These are phyloP conservation scores for Acanthurus lineatus DNA, from an alignment of 2,797 vertebrate genomes.

Conservation along the genomic window DNA sequence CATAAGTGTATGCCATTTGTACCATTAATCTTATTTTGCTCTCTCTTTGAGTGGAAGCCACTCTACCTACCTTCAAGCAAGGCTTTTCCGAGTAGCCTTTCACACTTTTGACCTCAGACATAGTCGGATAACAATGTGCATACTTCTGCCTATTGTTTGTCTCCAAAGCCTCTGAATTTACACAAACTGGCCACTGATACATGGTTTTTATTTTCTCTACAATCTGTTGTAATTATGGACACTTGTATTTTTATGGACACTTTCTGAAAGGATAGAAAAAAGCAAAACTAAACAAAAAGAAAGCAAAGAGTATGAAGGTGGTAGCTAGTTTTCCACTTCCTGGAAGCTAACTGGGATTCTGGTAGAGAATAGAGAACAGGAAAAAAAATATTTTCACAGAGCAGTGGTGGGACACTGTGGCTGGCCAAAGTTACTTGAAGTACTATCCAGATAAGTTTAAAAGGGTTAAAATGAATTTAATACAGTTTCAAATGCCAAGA, in stretches of 20 bases:
- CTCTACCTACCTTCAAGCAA: neutral
- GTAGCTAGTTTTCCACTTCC: too few species aligned
- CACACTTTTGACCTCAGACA: neutral
- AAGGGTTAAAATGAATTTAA: constrained; percentile 44
- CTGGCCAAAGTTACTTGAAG: constrained; percentile 1
- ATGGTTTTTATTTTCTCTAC: neutral
- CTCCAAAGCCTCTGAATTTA: neutral
- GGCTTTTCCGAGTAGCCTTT: neutral
- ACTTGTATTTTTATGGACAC: too few species aligned
- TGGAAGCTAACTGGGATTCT: too few species aligned
- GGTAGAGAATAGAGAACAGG: too few species aligned
- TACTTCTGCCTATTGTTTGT: too few species aligned
- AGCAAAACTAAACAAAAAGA: too few species aligned
- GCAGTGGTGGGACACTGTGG: neutral
- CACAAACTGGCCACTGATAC: neutral
- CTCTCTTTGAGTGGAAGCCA: too few species aligned
- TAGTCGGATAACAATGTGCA: neutral
- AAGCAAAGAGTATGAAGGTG: too few species aligned
- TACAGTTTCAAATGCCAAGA: constrained; percentile 38
- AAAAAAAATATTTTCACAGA: neutral
- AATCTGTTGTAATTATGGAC: too few species aligned
- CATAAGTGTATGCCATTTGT: too few species aligned
- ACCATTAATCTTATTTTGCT: too few species aligned
- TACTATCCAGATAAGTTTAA: constrained; percentile 24
- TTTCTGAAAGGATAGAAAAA: too few species aligned